A percentile compares a stretch with the other conserved stretches of the same genome.
These are phyloP conservation scores for Lichenostomus cassidix DNA, from an alignment of 2,113 vertebrate genomes.

Conservation along the genomic window DNA sequence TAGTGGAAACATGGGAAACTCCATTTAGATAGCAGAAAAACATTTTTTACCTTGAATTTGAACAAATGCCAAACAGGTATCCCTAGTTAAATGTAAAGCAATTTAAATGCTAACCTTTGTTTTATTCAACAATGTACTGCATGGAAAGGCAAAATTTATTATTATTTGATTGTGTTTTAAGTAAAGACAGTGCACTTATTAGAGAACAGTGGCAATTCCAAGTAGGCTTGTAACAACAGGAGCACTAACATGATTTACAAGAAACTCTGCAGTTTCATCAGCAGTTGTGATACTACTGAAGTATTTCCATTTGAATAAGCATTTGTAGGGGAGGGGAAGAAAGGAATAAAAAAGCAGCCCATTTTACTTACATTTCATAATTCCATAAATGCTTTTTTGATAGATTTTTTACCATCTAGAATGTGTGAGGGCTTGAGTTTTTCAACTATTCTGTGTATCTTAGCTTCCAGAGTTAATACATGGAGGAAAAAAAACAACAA, in stretches of 20 bases:
- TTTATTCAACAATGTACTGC: background rate
- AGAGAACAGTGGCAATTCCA: background rate
- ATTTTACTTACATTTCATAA: background rate
- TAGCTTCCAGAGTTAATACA: background rate
- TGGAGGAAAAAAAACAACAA: rapidly evolving
- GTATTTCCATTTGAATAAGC: background rate
- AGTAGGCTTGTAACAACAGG: background rate
- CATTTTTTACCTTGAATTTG: background rate
- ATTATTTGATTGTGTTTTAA: background rate
- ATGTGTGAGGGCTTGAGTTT: background rate
- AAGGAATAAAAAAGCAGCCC: rapidly evolving
- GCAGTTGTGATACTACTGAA: background rate
- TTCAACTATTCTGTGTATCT: background rate
- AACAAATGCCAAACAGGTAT: background rate
- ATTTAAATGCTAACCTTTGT: background rate
- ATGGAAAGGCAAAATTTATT: background rate
- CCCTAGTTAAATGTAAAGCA: background rate
- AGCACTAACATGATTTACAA: background rate
- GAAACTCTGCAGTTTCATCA: background rate
- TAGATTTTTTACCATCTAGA: background rate
- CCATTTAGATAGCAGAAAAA: background rate
- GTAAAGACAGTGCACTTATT: background rate
- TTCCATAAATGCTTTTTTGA: background rate
- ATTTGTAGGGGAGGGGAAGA: background rate
- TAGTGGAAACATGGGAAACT: background rate